Conservation (phyloP, 2,888 invertebrate genomes). For the Eristalis tenax region DNA sequence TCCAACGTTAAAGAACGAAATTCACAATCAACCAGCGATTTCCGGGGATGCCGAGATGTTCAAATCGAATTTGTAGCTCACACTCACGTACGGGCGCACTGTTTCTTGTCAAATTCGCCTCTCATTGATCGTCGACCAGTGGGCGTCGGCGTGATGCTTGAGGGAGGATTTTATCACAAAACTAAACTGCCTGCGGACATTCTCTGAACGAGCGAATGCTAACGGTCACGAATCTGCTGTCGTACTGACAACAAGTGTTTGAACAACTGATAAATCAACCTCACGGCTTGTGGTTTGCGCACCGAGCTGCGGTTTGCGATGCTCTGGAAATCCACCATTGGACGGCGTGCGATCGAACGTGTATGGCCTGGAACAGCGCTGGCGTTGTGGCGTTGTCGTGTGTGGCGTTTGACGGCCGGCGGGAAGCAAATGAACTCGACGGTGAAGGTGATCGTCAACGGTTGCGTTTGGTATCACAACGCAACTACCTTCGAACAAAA, state of each 20-base stretch:
- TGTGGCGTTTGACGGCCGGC: not conserved
- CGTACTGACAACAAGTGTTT: conserved; percentile 71
- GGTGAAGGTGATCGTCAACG: not conserved
- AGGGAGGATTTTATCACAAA: not conserved
- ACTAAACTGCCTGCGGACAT: conserved; percentile 34
- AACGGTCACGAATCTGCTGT: conserved; percentile 57
- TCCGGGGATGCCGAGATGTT: conserved; percentile 21
- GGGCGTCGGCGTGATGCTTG: not conserved
- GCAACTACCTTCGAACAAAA: not conserved
- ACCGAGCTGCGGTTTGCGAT: conserved; percentile 41
- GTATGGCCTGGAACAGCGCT: not conserved
- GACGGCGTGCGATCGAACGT: conserved; percentile 21
- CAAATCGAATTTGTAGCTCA: not conserved
- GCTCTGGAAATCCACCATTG: not conserved
- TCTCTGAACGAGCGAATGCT: conserved; percentile 37
- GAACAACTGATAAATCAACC: conserved; percentile 66
- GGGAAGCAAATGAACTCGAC: not conserved
- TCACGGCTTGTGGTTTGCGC: conserved; percentile 33
- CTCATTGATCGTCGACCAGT: not conserved
- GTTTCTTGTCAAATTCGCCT: not conserved
- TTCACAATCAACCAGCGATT: conserved; percentile 29
- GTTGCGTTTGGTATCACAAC: not conserved
- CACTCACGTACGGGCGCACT: conserved; percentile 21
- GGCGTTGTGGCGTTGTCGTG: not conserved
- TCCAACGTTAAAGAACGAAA: conserved; percentile 19